Percentiles rank a stretch among this genome's conserved stretches.
phyloP scores from a whole-genome alignment of 2,113 vertebrate genomes.

The Brachypodius melanocephalos region DNA sequence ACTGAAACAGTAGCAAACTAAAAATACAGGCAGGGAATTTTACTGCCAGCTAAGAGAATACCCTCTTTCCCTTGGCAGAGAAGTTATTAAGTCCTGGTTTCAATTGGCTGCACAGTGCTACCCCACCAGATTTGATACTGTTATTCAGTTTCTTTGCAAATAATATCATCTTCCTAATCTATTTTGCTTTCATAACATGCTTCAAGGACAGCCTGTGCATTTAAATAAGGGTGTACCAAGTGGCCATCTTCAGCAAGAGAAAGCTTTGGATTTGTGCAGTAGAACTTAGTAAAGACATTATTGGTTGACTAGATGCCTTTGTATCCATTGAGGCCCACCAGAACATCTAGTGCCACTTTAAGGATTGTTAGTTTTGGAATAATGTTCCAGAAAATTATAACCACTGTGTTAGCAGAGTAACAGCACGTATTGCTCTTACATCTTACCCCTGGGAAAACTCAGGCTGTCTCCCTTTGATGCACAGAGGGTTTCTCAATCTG shows the following conservation, averaged over 20 bases:
- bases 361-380: neutral
- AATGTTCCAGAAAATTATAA: neutral
- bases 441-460: neutral
- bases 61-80: neutral
- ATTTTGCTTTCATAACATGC: neutral
- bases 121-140: neutral
- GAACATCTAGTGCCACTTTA: neutral
- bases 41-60: neutral
- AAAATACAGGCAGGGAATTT: neutral
- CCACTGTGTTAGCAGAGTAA: neutral
- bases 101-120: neutral
- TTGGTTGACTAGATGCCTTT: neutral
- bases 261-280: neutral
- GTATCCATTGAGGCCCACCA: neutral
- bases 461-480: neutral
- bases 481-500: neutral
- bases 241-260: neutral
- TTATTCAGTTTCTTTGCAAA: neutral
- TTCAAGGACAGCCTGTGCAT: neutral
- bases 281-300: neutral
- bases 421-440: neutral
- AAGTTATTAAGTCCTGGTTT: neutral
- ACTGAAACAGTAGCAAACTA: neutral
- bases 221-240: neutral
- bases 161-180: neutral